Evolutionary conservation across 2,113 vertebrate species (phyloP), one percentile per base, ranked within the genome.

Genomic region (Blennius ocellaris): DNA sequence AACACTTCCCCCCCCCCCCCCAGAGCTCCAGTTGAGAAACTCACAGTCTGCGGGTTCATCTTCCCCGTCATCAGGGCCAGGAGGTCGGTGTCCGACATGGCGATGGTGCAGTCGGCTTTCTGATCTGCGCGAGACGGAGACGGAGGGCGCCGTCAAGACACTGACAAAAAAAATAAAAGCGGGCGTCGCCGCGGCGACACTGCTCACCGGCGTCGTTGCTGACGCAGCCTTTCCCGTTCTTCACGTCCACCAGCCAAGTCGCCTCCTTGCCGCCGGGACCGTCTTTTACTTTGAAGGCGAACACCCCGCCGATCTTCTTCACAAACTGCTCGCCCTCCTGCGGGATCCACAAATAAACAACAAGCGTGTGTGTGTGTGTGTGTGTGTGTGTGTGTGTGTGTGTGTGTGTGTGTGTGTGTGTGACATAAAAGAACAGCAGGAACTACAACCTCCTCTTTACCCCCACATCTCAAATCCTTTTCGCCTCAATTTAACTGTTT

Each of bases 21-120:
- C 21, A 30, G 21, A 44, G 8, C 43, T 3, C 43, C 0, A 37
- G 48, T 2, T 14, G 11, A 64, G n/a, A 11, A 50, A 95, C 96
- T 96, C 88, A 98, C 96, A 36, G 95, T 96, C 92, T 99, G 97
- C 69, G 97, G 96, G 82, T 98, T 99, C 91, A 98, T 96, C 92
- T 97, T 96, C 49, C 97, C 96, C 5, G 96, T 98, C 96, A 98
- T 96, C 80, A 99, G 73, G 43, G 94, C 93, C 77, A 98, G 74
- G 72, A 99, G 76, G 75, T 98, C 97, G 0, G 92, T 21, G 15
- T 97, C 96, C 0, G 95, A 89, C 94, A 98, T 96, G 11, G 94
- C 88, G 73, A 98, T 96, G 30, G 94, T 97, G 73, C 96, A 98
- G 64, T 98, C 96, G 0, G 96, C 95, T 88, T 97, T 97, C 89